Percentiles rank a stretch among this genome's conserved stretches.
Evolutionary conservation across 1,140 invertebrate genomes (phyloP).

Genomic region (Popillia japonica): DNA sequence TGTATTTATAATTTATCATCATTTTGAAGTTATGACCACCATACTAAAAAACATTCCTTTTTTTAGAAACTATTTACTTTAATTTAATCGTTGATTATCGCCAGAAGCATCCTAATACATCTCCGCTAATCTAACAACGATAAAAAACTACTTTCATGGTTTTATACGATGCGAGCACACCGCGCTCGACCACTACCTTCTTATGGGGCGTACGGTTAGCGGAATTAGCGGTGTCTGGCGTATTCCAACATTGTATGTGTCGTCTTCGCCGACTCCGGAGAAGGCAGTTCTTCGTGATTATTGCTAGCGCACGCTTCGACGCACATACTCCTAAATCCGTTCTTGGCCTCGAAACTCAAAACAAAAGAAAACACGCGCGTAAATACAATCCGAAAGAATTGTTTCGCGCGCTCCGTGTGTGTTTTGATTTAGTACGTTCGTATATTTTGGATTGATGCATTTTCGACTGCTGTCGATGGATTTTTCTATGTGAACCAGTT

Average conservation of each 20-base stretch:
- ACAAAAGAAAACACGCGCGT: slow-evolving; percentile 13
- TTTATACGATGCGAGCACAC: background rate
- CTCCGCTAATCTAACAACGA: background rate
- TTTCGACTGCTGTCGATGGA: background rate
- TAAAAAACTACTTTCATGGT: background rate
- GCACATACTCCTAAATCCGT: background rate
- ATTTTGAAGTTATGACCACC: no score
- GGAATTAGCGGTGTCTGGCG: background rate
- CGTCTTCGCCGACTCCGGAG: slow-evolving; percentile 1
- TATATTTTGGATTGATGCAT: background rate
- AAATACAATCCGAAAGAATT: background rate
- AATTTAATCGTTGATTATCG: no score
- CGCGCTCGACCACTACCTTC: background rate
- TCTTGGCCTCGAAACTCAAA: background rate
- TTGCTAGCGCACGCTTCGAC: background rate
- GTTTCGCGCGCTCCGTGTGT: background rate
- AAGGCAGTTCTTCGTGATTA: slow-evolving; percentile 18
- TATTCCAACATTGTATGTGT: background rate
- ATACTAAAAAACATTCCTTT: background rate
- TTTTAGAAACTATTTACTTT: background rate
- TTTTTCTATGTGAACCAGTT: background rate
- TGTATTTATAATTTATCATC: no score
- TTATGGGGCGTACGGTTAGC: slow-evolving; percentile 3
- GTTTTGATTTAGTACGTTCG: background rate
- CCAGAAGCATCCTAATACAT: background rate